phyloP scores from a whole-genome alignment of 2,797 vertebrate genomes.

The Gadopsis marmoratus region DNA sequence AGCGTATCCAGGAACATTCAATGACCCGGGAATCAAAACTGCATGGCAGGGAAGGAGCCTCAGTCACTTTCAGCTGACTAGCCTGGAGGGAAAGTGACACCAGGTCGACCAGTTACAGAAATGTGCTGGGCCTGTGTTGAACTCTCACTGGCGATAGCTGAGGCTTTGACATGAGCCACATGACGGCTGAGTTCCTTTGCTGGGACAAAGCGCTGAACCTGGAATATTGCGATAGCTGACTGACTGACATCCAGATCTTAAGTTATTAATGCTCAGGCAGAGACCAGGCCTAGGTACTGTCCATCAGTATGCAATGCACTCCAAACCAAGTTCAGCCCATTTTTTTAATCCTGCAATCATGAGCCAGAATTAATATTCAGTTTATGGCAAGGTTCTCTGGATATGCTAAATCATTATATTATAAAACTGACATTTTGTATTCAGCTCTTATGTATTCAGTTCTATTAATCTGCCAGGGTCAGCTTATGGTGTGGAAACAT shows the following conservation, averaged over 20 bases:
- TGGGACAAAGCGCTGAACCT: slow-evolving; percentile 24
- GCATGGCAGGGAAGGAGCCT: slow-evolving; percentile 46
- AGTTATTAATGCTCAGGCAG: slow-evolving; percentile 50
- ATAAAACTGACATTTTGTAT: slow-evolving; percentile 42
- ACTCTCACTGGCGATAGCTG: slow-evolving; percentile 30
- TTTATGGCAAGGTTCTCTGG: slow-evolving; percentile 28
- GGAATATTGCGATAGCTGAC: slow-evolving; percentile 56
- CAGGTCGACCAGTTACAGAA: slow-evolving; percentile 43
- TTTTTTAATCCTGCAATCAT: slow-evolving; percentile 48
- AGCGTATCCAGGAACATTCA: slow-evolving; percentile 42
- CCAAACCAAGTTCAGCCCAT: slow-evolving; percentile 26
- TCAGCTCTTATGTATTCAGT: slow-evolving; percentile 36
- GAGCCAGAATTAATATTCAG: slow-evolving; percentile 39
- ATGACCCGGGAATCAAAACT: slow-evolving; percentile 44
- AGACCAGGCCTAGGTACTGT: slow-evolving; percentile 12
- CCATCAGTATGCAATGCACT: slow-evolving; percentile 43
- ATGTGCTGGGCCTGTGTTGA: slow-evolving; percentile 36
- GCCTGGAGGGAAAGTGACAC: slow-evolving; percentile 38
- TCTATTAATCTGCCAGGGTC: slow-evolving; percentile 30
- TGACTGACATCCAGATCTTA: slow-evolving; percentile 49
- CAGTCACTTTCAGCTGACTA: slow-evolving; percentile 43
- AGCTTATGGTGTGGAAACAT: slow-evolving; percentile 17
- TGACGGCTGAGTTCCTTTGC: slow-evolving; percentile 26
- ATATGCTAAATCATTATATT: slow-evolving; percentile 45
- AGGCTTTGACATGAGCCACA: slow-evolving; percentile 48